Evolutionary conservation across 2,113 vertebrate genomes (phyloP).

Genomic region (Menura novaehollandiae): DNA sequence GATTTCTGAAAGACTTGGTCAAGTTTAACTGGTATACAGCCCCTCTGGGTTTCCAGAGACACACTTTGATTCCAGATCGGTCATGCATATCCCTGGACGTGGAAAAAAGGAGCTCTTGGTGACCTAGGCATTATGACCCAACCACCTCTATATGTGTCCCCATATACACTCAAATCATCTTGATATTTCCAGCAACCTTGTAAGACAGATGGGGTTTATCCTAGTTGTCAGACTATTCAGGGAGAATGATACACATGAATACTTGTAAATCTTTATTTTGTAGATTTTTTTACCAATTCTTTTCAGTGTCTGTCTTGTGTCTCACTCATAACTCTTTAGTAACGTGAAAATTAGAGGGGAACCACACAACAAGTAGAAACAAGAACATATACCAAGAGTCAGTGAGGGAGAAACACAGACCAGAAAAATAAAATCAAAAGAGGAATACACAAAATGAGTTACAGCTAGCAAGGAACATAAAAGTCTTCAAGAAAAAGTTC

Average conservation of each 20-base stretch:
- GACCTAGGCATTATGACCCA: not conserved
- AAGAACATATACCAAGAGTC: not conserved
- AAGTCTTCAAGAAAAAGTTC: not conserved
- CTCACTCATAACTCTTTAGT: not conserved
- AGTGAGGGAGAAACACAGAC: not conserved
- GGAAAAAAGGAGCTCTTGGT: not conserved
- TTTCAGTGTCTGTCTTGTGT: not conserved
- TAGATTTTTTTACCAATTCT: not conserved
- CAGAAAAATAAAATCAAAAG: not conserved
- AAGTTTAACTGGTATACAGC: not conserved
- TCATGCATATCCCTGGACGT: not conserved
- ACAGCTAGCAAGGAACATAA: not conserved
- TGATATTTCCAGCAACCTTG: not conserved
- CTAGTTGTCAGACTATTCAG: not conserved
- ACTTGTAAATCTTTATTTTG: not conserved
- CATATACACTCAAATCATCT: not conserved
- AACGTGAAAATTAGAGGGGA: not conserved
- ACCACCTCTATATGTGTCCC: not conserved
- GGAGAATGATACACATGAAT: not conserved
- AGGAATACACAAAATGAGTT: not conserved
- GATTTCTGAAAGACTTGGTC: not conserved
- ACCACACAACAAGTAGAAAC: not conserved
- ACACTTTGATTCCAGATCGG: not conserved
- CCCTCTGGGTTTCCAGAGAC: not conserved
- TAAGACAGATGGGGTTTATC: not conserved